Percentiles rank a stretch among this genome's conserved stretches.
Evolutionary conservation across 2,797 vertebrate genomes (phyloP).

Genomic region (Mormyrops attenuatus): DNA sequence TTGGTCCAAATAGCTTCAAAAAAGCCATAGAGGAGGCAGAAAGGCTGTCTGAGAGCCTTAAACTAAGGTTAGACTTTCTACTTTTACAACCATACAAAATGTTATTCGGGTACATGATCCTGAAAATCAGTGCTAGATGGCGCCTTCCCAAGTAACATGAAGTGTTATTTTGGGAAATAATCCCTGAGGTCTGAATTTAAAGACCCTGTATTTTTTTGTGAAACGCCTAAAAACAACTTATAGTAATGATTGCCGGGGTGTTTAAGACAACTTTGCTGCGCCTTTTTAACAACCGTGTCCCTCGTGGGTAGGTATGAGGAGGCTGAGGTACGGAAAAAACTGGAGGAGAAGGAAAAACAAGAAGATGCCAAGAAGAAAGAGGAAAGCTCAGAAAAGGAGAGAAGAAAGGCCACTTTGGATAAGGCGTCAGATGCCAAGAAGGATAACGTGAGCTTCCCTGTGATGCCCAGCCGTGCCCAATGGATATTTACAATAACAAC

Average conservation of each 20-base stretch:
- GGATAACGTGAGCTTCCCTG: slow-evolving; percentile 72
- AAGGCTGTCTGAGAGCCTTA: slow-evolving; percentile 93
- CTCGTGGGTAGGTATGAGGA: slow-evolving; percentile 81
- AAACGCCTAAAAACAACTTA: background rate
- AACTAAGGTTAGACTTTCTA: slow-evolving; percentile 74
- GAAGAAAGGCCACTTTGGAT: slow-evolving; percentile 58
- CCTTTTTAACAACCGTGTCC: background rate
- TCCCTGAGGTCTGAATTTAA: background rate
- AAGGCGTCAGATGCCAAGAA: slow-evolving; percentile 57
- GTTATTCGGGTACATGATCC: background rate
- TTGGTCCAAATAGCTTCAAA: slow-evolving; percentile 83
- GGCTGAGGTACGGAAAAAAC: slow-evolving; percentile 85
- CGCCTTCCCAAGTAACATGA: background rate
- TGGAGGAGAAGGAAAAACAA: slow-evolving; percentile 73
- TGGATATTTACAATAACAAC: background rate
- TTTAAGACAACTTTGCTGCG: background rate
- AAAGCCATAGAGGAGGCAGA: slow-evolving; percentile 96
- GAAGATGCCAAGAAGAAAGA: slow-evolving; percentile 78
- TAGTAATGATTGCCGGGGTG: background rate
- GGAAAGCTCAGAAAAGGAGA: slow-evolving; percentile 61
- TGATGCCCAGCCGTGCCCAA: background rate
- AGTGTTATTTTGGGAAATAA: background rate
- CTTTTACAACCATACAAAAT: background rate
- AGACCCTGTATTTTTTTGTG: background rate
- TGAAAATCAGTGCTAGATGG: background rate